Conservation (phyloP, 1,140 invertebrate genomes). For the Drosophila gunungcola region DNA sequence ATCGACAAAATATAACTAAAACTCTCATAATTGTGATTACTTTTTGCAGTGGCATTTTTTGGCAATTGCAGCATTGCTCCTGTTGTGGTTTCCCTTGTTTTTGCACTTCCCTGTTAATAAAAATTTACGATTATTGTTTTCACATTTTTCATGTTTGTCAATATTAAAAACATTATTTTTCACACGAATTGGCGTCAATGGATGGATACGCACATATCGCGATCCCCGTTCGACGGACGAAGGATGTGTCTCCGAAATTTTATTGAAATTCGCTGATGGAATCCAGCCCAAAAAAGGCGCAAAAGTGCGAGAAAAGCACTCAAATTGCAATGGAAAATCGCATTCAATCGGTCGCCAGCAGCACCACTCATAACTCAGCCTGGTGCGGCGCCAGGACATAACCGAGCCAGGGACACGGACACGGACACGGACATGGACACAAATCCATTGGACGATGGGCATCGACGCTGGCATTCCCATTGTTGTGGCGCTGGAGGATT, state of each 20-base stretch:
- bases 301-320: constrained; percentile 30
- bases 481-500: constrained; percentile 63
- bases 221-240: constrained; percentile 25
- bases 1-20: neutral
- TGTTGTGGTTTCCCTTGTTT: constrained; percentile 10
- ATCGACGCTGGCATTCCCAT: constrained; percentile 57
- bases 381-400: constrained; percentile 41
- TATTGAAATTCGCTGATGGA: constrained; percentile 82
- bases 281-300: constrained; percentile 37
- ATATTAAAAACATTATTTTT: constrained; percentile 84
- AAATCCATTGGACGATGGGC: constrained; percentile 68
- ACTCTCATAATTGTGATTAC: constrained; percentile 37
- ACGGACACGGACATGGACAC: constrained; percentile 64
- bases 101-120: constrained; percentile 60
- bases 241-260: constrained; percentile 62
- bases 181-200: constrained; percentile 74
- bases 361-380: constrained; percentile 68
- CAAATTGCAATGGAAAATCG: constrained; percentile 56
- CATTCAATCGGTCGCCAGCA: constrained; percentile 65
- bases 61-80: constrained; percentile 13
- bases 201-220: constrained; percentile 41
- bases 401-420: constrained; percentile 34
- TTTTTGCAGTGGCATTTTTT: constrained; percentile 45
- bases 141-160: constrained; percentile 82
- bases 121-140: constrained; percentile 84